These are phyloP conservation scores for Chydorus sphaericus DNA, from an alignment of 2,888 invertebrate genomes.

Conservation along the genomic window DNA sequence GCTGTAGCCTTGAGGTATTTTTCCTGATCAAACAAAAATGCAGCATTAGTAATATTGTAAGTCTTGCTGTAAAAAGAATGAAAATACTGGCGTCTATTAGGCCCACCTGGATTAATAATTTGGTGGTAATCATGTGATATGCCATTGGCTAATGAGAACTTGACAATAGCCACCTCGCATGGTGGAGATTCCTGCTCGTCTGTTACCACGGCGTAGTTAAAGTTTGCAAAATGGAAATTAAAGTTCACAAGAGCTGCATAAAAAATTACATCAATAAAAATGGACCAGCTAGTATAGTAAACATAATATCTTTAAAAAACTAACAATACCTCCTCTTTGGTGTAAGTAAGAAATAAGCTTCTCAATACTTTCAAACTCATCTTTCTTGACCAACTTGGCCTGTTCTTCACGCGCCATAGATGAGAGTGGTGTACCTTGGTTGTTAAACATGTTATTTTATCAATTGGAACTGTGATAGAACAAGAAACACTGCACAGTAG, in stretches of 20 bases:
- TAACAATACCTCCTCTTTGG: background rate
- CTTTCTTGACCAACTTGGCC: background rate
- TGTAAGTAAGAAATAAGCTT: background rate
- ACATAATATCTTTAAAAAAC: no score
- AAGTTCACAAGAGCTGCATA: constrained; percentile 7
- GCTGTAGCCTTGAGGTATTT: constrained; percentile 11
- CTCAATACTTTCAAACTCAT: background rate
- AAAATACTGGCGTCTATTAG: no score
- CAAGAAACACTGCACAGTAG: no score
- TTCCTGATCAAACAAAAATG: background rate
- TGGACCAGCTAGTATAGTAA: no score
- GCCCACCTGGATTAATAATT: constrained; percentile 21
- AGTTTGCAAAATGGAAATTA: constrained; percentile 11
- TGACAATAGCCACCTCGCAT: constrained; percentile 19
- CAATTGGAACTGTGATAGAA: no score
- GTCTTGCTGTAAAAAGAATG: background rate
- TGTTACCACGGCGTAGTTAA: constrained; percentile 14
- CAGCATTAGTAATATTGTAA: no score
- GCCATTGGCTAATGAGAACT: constrained; percentile 20
- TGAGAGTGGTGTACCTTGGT: constrained; percentile 1
- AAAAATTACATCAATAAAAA: no score
- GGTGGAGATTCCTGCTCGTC: constrained; percentile 19
- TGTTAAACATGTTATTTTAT: no score
- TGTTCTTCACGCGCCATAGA: background rate
- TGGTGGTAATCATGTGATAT: constrained; percentile 17